Evolutionary conservation across 2,888 invertebrate genomes (phyloP), one percentile per base, ranked within the genome.

Genomic region (Zonitis immaculata): DNA sequence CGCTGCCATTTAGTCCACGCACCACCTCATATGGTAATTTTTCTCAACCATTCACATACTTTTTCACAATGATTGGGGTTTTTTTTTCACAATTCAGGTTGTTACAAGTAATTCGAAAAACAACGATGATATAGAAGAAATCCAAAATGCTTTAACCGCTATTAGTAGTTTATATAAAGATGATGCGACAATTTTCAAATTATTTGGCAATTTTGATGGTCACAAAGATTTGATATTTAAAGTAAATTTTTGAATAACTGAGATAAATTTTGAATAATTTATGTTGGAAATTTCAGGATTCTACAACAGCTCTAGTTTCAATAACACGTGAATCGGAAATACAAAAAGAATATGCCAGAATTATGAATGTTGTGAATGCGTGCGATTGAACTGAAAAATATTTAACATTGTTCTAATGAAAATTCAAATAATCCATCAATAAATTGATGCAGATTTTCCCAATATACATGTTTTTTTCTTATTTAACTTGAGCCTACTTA

Each of bases 201-300:
- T 88, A 46, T 88, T 86, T 63, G 87, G 87, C 25, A 66, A 74
- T n/a, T 82, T 77, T 72, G 75, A 77, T 35, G 80, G 78, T 12
- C 70, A 76, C 44, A 68, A 74, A 9, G 77, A 82, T 65, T 61
- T 82, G 12, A 67, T 82, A 6, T 82, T 82, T 66, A 79, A 78
- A 74, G 81, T 81, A 71, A 62, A 59, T 26, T 6, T 11, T 35
- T 44, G 16, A 7, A 44, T 11, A 12, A 14, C 2, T 3, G 9
- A 42, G 20, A 6, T n/a, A 3, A 11, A 6, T 47, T 47, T 47
- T 22, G 9, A 12, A 14, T 32, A 4, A 14, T 32, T 2, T 35
- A 9, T 35, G 1, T 16, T 35, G 8, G 8, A 6, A 14, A 4
- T 69, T 70, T 47, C 63, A 80, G 78, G 77, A 80, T 61, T 76